Conservation (phyloP, 2,113 vertebrate genomes). For the Heptranchias perlo region DNA sequence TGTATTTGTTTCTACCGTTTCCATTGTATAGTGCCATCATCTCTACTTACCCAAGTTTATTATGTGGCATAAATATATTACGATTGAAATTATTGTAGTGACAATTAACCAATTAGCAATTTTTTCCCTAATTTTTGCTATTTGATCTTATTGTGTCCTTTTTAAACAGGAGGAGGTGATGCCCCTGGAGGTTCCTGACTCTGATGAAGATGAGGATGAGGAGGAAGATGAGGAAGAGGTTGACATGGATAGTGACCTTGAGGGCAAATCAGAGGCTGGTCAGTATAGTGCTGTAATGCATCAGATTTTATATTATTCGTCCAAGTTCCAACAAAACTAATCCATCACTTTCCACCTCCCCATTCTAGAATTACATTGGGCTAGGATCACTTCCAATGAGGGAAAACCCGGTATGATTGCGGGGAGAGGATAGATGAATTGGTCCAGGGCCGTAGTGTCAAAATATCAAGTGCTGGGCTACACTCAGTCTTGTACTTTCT, state of each 20-base stretch:
- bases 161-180: conserved; percentile 65
- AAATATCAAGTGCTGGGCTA: neutral
- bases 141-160: neutral
- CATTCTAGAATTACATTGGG: neutral
- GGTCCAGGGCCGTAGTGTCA: neutral
- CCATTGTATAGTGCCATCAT: neutral
- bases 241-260: conserved; percentile 75
- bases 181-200: conserved; percentile 60
- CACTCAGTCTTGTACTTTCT: neutral
- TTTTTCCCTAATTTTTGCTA: neutral
- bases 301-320: neutral
- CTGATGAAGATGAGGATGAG: conserved; percentile 40
- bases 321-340: neutral
- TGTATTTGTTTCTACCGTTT: neutral
- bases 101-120: neutral
- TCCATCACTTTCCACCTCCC: neutral
- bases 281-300: neutral
- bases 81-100: neutral
- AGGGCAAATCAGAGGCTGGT: conserved; percentile 60
- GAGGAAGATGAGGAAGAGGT: conserved; percentile 36
- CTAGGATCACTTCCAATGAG: neutral
- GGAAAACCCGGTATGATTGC: too few relatives aligned
- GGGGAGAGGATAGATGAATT: neutral
- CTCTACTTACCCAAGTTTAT: neutral
- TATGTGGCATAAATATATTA: neutral